phyloP scores from a whole-genome alignment of 2,113 vertebrate species.

The Oncorhynchus gorbuscha region DNA sequence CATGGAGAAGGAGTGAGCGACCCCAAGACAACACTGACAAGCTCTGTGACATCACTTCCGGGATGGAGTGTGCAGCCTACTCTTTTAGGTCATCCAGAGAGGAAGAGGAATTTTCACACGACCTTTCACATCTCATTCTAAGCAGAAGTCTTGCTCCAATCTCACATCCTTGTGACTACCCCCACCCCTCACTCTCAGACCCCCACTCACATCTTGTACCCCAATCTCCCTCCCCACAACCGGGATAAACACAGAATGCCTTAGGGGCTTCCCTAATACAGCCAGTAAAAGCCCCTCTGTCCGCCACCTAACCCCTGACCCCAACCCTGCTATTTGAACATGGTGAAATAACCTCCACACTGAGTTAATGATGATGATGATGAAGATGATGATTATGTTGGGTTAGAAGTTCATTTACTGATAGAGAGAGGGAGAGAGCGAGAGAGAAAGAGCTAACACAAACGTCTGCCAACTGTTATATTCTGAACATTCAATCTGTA shows the following conservation, averaged over 20 bases:
- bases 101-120: neutral
- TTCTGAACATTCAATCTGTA: neutral
- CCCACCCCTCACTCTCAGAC: neutral
- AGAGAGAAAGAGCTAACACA: neutral
- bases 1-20: too few relatives aligned
- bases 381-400: neutral
- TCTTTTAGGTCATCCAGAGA: neutral
- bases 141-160: neutral
- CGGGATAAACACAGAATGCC: neutral
- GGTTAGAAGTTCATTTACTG: neutral
- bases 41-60: neutral
- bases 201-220: too few relatives aligned
- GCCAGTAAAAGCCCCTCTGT: neutral
- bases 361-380: slow-evolving; percentile 11
- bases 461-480: neutral
- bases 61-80: neutral
- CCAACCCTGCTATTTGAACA: neutral
- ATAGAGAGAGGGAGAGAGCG: neutral
- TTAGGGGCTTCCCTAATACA: neutral
- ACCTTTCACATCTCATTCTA: neutral
- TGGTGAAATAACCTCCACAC: neutral
- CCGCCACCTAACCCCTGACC: neutral
- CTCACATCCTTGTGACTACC: neutral
- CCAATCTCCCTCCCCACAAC: neutral
- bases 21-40: neutral